A percentile compares a stretch with the other conserved stretches of the same genome.
Conservation (phyloP, 2,888 invertebrate species). For the Subacronicta megacephala region DNA sequence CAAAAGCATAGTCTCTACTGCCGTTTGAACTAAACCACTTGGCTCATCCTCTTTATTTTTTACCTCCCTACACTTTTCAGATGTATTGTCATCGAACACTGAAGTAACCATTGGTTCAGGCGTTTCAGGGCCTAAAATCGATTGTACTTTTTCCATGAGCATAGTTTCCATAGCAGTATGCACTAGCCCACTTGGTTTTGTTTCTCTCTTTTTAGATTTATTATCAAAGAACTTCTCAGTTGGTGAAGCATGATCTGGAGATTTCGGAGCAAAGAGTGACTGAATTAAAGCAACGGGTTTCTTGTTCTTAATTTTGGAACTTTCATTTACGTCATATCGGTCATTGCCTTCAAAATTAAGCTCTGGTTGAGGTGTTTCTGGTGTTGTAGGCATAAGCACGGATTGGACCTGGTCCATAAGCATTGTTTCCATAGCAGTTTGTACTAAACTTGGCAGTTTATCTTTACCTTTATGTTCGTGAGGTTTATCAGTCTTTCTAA, state of each 20-base stretch:
- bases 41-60: slow-evolving; percentile 38
- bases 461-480: slow-evolving; percentile 29
- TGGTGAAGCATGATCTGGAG: slow-evolving; percentile 35
- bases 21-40: slow-evolving; percentile 58
- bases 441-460: slow-evolving; percentile 60
- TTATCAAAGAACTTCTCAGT: slow-evolving; percentile 37
- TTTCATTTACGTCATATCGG: slow-evolving; percentile 18
- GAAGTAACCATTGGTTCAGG: slow-evolving; percentile 56
- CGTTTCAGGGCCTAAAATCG: slow-evolving; percentile 72
- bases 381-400: slow-evolving; percentile 48
- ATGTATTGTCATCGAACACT: slow-evolving; percentile 52
- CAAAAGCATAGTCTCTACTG: slow-evolving; percentile 55
- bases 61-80: slow-evolving; percentile 26
- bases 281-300: slow-evolving; percentile 46
- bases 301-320: slow-evolving; percentile 25
- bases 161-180: slow-evolving; percentile 88
- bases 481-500: slow-evolving; percentile 29
- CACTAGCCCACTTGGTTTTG: slow-evolving; percentile 75
- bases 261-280: slow-evolving; percentile 41
- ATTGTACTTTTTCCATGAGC: slow-evolving; percentile 85
- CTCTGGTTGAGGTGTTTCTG: slow-evolving; percentile 40
- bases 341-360: slow-evolving; percentile 27
- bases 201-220: slow-evolving; percentile 50
- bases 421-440: slow-evolving; percentile 86
- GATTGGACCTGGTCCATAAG: slow-evolving; percentile 83